A percentile compares a stretch with the other conserved stretches of the same genome.
Evolutionary conservation across 2,797 vertebrate species (phyloP).

Genomic region (Potorous gilbertii): DNA sequence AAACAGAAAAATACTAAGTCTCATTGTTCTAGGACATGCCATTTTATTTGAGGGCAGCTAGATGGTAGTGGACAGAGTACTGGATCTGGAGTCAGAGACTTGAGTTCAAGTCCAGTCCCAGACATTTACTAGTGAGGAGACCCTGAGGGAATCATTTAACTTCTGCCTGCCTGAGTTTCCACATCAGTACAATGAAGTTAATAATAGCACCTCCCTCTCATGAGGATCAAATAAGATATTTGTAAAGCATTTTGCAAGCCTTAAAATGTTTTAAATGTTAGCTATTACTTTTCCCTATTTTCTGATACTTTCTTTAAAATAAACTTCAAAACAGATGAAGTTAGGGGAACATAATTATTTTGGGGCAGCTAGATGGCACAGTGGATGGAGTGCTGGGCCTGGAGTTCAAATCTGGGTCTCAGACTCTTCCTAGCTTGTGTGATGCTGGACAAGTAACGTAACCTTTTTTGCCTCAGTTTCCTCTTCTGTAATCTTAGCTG

Average conservation of each 20-base stretch:
- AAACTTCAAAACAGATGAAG: neutral
- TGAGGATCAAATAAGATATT: neutral
- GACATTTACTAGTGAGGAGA: neutral
- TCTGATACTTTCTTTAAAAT: neutral
- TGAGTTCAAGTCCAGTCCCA: neutral
- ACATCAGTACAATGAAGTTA: neutral
- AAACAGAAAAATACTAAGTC: conserved; percentile 1
- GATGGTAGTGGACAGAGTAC: neutral
- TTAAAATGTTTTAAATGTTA: neutral
- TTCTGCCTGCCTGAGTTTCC: neutral
- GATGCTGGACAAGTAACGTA: neutral
- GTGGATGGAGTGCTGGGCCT: neutral
- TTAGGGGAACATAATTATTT: neutral
- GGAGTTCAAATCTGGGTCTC: neutral
- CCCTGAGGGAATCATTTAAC: neutral
- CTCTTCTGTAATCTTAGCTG: neutral
- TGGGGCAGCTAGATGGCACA: neutral
- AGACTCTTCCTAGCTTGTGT: neutral
- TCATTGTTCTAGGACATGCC: neutral
- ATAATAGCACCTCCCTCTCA: neutral
- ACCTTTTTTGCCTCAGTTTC: neutral
- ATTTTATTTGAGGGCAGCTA: neutral
- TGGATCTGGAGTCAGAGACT: neutral
- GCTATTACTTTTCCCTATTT: neutral
- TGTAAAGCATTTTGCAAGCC: neutral